These are phyloP conservation scores for Hippocampus abdominalis DNA, from an alignment of 2,113 vertebrate genomes.

Conservation along the genomic window DNA sequence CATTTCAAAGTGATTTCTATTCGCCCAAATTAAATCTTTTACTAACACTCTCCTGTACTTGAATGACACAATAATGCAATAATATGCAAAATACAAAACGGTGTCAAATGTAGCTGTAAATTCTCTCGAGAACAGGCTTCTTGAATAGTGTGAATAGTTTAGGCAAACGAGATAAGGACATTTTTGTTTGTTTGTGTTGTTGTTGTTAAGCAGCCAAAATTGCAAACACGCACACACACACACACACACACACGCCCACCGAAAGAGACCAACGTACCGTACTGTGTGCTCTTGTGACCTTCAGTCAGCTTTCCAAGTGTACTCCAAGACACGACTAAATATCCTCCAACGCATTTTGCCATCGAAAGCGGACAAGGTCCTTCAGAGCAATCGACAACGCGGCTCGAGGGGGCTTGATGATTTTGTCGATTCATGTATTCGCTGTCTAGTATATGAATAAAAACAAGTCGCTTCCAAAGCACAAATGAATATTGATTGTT, in stretches of 20 bases:
- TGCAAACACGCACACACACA: background rate
- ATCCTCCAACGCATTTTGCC: background rate
- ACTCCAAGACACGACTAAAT: background rate
- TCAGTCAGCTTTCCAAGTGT: background rate
- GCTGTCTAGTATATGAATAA: slow-evolving; percentile 1
- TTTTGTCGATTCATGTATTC: background rate
- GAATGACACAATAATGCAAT: too few relatives aligned
- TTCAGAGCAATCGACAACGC: background rate
- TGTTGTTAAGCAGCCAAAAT: background rate
- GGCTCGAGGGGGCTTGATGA: background rate
- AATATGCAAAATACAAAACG: too few relatives aligned
- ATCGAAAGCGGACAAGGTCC: background rate
- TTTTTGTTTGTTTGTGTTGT: background rate
- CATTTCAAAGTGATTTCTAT: too few relatives aligned
- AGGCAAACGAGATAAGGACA: background rate
- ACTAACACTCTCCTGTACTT: too few relatives aligned
- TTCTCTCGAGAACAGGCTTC: background rate
- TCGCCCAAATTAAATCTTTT: too few relatives aligned
- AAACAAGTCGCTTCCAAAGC: background rate
- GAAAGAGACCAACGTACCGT: background rate
- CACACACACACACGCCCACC: background rate
- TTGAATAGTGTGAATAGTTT: background rate
- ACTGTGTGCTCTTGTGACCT: background rate
- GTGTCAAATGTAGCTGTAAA: background rate
- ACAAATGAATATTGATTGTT: background rate